These are phyloP conservation scores for Vanacampus margaritifer DNA, from an alignment of 2,113 vertebrate species.

Conservation along the genomic window DNA sequence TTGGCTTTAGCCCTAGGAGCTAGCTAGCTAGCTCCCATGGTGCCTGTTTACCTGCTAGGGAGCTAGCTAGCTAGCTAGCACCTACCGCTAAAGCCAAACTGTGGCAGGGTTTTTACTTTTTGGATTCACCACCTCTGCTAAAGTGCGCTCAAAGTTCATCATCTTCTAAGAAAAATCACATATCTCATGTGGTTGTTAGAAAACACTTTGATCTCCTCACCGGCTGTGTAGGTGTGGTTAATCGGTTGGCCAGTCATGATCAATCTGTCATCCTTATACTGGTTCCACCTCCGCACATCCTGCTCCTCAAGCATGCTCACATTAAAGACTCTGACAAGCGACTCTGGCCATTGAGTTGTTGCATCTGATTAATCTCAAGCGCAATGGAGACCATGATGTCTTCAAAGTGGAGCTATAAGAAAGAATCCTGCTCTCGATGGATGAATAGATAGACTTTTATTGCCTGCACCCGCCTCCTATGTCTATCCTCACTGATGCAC, in stretches of 20 bases:
- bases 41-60: too few relatives aligned
- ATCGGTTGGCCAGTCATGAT: constrained; percentile 11
- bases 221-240: constrained; percentile 2
- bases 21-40: too few relatives aligned
- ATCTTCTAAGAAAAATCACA: neutral
- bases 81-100: too few relatives aligned
- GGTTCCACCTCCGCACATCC: constrained; percentile 40
- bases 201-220: neutral
- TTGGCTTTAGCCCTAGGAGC: too few relatives aligned
- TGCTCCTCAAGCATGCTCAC: constrained; percentile 26
- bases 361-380: constrained; percentile 34
- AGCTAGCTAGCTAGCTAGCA: too few relatives aligned
- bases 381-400: neutral
- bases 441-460: neutral
- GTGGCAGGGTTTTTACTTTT: too few relatives aligned
- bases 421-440: neutral
- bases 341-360: constrained; percentile 2
- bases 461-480: neutral
- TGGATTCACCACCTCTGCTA: too few relatives aligned
- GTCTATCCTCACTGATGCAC: constrained; percentile 8
- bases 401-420: constrained; percentile 15
- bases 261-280: constrained; percentile 31
- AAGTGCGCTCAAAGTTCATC: neutral
- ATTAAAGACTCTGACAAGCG: constrained; percentile 8
- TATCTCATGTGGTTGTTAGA: constrained; percentile 1